Evolutionary conservation across 2,113 vertebrate genomes (phyloP).

Genomic region (Suricata suricatta): DNA sequence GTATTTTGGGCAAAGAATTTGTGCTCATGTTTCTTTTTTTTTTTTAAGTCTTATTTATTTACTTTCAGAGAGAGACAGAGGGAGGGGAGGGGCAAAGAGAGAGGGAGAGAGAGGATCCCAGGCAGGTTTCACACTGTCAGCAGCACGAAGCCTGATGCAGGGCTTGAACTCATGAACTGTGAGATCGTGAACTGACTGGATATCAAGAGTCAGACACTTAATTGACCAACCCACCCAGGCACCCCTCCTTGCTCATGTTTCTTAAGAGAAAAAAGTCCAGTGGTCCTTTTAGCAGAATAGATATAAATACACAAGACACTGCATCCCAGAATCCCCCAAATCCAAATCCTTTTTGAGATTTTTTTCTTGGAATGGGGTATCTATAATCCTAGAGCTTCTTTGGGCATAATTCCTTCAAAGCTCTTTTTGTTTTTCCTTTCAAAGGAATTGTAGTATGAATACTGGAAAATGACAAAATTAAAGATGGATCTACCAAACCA

Average conservation of each 20-base stretch:
- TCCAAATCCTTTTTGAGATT: conserved; percentile 5
- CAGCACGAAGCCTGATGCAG: background rate
- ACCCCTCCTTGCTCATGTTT: background rate
- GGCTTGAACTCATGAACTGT: background rate
- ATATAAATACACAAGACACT: background rate
- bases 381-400: background rate
- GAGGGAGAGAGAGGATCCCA: background rate
- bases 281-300: background rate
- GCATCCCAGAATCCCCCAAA: background rate
- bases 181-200: background rate
- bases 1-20: background rate
- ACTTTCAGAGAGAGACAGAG: background rate
- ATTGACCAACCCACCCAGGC: background rate
- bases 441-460: background rate
- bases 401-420: background rate
- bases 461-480: conserved; percentile 22
- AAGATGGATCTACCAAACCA: background rate
- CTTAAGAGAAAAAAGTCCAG: background rate
- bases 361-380: background rate
- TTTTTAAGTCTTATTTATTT: too few relatives aligned
- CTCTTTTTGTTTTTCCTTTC: background rate
- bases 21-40: too few relatives aligned
- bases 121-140: background rate
- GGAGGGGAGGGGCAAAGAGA: background rate
- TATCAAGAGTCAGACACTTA: background rate